Conservation (phyloP, 2,888 invertebrate genomes). For the Galeruca laticollis region DNA sequence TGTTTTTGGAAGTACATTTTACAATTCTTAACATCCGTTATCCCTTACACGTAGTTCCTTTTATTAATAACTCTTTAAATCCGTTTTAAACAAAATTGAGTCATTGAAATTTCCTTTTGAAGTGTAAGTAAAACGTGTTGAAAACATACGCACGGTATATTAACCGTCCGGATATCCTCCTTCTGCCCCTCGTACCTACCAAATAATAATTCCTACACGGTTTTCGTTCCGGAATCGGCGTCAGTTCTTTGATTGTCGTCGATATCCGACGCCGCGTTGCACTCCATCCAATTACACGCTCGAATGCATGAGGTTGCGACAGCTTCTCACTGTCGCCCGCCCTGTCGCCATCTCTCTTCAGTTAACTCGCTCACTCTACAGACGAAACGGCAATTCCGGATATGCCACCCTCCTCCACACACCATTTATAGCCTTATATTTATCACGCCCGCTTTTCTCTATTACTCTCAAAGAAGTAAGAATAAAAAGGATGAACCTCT, state of each 20-base stretch:
- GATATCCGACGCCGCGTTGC: slow-evolving; percentile 56
- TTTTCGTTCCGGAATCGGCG: slow-evolving; percentile 33
- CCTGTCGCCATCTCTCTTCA: slow-evolving; percentile 59
- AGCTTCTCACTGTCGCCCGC: slow-evolving; percentile 63
- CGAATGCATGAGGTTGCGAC: slow-evolving; percentile 65
- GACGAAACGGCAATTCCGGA: slow-evolving; percentile 29
- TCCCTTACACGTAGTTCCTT: background rate
- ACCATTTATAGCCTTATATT: slow-evolving; percentile 64
- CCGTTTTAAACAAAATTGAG: background rate
- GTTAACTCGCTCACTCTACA: slow-evolving; percentile 16
- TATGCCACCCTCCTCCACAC: slow-evolving; percentile 35
- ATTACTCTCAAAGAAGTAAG: slow-evolving; percentile 35
- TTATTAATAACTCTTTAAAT: background rate
- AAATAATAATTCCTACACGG: slow-evolving; percentile 33
- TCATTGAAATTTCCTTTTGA: background rate
- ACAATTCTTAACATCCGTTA: background rate
- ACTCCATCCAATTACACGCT: slow-evolving; percentile 66
- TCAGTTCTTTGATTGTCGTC: slow-evolving; percentile 46
- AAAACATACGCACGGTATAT: slow-evolving; percentile 11
- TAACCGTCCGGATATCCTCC: slow-evolving; percentile 19
- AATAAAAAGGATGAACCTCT: slow-evolving; percentile 10
- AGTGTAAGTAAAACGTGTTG: slow-evolving; percentile 8
- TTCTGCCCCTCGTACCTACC: slow-evolving; percentile 12
- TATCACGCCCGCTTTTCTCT: slow-evolving; percentile 57
- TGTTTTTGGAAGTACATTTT: background rate